Evolutionary conservation across 2,888 invertebrate species (phyloP).

Genomic region (Globia sparganii): DNA sequence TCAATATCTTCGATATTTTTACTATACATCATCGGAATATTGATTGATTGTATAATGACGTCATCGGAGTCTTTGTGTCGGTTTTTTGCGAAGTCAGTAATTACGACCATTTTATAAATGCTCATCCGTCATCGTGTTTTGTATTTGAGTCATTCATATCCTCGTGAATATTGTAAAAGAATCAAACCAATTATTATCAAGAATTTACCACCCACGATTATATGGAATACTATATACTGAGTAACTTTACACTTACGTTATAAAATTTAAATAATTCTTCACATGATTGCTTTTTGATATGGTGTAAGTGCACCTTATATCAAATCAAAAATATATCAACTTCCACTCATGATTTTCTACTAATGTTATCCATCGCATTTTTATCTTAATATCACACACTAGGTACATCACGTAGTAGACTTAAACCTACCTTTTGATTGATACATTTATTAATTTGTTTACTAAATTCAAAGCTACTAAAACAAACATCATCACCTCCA

Average conservation of each 20-base stretch:
- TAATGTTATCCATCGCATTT: background rate
- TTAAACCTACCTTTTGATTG: background rate
- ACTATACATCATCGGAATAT: slow-evolving; percentile 50
- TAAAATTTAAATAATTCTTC: background rate
- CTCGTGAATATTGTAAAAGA: slow-evolving; percentile 24
- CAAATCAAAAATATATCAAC: background rate
- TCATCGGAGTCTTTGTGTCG: slow-evolving; percentile 51
- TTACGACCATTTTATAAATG: slow-evolving; percentile 53
- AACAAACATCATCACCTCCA: background rate
- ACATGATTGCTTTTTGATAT: background rate
- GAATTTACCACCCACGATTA: background rate
- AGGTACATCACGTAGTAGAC: background rate
- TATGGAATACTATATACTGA: background rate
- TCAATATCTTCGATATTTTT: slow-evolving; percentile 42
- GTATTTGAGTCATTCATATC: slow-evolving; percentile 38
- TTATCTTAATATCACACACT: background rate
- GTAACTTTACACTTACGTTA: background rate
- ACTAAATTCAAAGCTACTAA: background rate
- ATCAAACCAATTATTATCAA: slow-evolving; percentile 19
- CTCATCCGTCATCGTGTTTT: slow-evolving; percentile 47
- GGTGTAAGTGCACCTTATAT: background rate
- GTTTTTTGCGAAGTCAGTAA: slow-evolving; percentile 55
- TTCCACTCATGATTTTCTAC: background rate
- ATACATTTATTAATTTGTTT: background rate
- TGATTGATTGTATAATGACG: slow-evolving; percentile 56